A percentile compares a stretch with the other conserved stretches of the same genome.
phyloP scores from a whole-genome alignment of 2,113 vertebrate genomes.

The Asarcornis scutulata region DNA sequence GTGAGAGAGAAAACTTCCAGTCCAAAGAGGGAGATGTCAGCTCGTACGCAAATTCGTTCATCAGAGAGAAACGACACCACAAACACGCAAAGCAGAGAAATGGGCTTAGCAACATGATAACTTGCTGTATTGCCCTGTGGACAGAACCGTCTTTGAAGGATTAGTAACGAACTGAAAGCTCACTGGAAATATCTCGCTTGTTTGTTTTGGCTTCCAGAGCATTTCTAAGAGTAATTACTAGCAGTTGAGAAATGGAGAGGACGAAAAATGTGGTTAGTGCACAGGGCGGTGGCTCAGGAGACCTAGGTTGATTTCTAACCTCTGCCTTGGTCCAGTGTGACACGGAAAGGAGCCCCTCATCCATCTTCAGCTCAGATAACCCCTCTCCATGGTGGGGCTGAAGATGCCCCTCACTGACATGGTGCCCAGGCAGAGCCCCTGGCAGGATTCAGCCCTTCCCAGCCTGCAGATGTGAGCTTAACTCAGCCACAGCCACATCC shows the following conservation, averaged over 20 bases:
- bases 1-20: neutral
- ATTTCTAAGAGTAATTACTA: neutral
- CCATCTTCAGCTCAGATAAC: neutral
- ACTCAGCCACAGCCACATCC: rapidly evolving
- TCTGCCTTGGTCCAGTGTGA: neutral
- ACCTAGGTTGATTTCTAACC: slow-evolving; percentile 5
- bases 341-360: neutral
- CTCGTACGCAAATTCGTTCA: neutral
- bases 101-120: neutral
- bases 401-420: neutral
- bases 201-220: slow-evolving; percentile 58
- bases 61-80: neutral
- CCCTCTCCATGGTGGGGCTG: neutral
- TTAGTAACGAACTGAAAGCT: slow-evolving; percentile 7
- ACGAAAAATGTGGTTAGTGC: neutral
- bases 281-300: neutral
- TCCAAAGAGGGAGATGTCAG: slow-evolving; percentile 20
- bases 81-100: neutral
- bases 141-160: slow-evolving; percentile 5
- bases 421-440: neutral
- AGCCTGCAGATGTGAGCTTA: neutral
- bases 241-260: neutral
- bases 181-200: slow-evolving; percentile 8
- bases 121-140: neutral
- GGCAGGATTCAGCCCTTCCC: rapidly evolving